These are phyloP conservation scores for Onychomys leucogaster DNA, from an alignment of 2,797 vertebrate species.

Conservation along the genomic window DNA sequence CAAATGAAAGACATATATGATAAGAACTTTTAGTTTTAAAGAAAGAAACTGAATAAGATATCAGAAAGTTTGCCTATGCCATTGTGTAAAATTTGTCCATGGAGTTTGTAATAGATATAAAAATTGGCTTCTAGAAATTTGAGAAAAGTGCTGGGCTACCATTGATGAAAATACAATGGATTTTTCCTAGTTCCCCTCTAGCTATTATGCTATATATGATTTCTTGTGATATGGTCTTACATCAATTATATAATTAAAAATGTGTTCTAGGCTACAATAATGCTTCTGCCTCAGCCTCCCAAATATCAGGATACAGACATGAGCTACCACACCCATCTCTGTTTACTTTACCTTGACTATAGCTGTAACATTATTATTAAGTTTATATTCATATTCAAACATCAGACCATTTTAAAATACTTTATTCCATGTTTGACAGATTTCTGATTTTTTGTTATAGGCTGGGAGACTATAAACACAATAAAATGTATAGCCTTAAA, in stretches of 20 bases:
- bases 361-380: neutral
- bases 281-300: neutral
- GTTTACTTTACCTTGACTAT: neutral
- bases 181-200: neutral
- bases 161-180: neutral
- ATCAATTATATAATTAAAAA: neutral
- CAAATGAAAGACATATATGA: too few species aligned
- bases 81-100: neutral
- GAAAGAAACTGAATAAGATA: too few species aligned
- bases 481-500: neutral
- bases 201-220: neutral
- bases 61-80: neutral
- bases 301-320: neutral
- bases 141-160: neutral
- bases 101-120: neutral
- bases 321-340: neutral
- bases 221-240: neutral
- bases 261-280: neutral
- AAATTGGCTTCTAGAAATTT: neutral
- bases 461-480: neutral
- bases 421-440: neutral
- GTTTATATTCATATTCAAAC: neutral
- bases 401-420: conserved; percentile 28
- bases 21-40: too few species aligned
- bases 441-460: neutral